Conservation (phyloP, 2,797 vertebrate species). For the Rhinichthys osculus region DNA sequence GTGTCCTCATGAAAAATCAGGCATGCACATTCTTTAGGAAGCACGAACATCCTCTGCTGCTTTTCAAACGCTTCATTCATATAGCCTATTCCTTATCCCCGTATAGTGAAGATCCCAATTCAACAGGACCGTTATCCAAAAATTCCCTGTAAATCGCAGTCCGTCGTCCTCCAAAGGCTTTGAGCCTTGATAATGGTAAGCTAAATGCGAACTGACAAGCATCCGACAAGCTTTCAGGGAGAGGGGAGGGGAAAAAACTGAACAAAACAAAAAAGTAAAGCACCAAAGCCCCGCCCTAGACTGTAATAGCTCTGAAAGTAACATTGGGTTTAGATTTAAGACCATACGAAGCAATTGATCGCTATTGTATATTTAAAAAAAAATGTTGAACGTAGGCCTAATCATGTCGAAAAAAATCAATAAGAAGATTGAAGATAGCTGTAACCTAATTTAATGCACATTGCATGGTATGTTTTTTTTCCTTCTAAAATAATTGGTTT, state of each 20-base stretch:
- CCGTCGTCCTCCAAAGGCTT: constrained; percentile 43
- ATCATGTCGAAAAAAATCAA: constrained; percentile 28
- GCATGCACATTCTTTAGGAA: constrained; percentile 48
- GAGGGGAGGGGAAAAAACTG: constrained; percentile 42
- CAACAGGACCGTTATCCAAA: constrained; percentile 45
- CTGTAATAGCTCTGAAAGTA: constrained; percentile 50
- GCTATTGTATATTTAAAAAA: background rate
- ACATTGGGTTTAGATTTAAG: constrained; percentile 47
- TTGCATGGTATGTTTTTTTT: constrained; percentile 2
- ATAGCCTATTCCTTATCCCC: constrained; percentile 33
- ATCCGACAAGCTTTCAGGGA: constrained; percentile 55
- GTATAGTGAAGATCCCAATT: constrained; percentile 32
- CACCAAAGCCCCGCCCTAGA: constrained; percentile 58
- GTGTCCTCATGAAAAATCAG: constrained; percentile 42
- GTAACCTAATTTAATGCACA: constrained; percentile 23
- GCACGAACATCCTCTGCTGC: constrained; percentile 28
- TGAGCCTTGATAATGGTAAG: constrained; percentile 52
- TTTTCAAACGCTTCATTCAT: constrained; percentile 32
- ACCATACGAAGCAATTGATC: constrained; percentile 26
- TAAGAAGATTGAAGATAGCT: constrained; percentile 30
- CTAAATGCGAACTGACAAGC: constrained; percentile 59
- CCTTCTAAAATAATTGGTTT: constrained; percentile 38
- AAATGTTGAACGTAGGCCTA: background rate
- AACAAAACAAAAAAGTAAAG: constrained; percentile 62
- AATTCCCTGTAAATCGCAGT: constrained; percentile 47